Base-by-base conservation (phyloP, 2,113 vertebrate genomes). In the Cathartes aura region DNA sequence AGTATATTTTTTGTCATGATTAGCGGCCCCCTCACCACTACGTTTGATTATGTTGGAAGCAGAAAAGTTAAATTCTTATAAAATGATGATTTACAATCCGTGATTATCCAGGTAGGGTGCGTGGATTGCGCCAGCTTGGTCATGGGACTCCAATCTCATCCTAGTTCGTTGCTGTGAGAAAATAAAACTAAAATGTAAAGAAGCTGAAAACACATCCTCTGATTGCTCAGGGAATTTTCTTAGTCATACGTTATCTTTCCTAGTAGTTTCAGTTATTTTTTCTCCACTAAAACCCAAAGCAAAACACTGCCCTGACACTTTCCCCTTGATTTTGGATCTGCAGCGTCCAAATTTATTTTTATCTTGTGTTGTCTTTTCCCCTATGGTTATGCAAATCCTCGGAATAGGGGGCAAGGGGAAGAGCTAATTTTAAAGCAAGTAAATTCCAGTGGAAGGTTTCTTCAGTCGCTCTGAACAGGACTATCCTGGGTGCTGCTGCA, bases 1-100 rank as follows among this genome's bases (percentile, higher is more conserved):
- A 98, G 98, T 97, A 97, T 98, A 98, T 98, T 98, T 99, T 98
- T 98, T 98, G 98, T 98, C 98, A 68, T 98, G 97, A 98, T 98
- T 98, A 98, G 98, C 97, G 95, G 97, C 97, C 98, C 95, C 97
- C 97, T 98, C 92, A 93, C 97, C 98, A 97, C 97, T 95, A 88
- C 50, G n/a, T 97, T 97, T 98, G 98, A 98, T 98, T 98, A 97
- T 98, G 98, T 98, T 98, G 98, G 98, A 98, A 98, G 97, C 29
- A 83, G 97, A 98, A 98, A 98, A 98, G 97, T 98, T 98, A 98
- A 98, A 98, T 98, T 97, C 97, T 97, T 98, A 96, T 92, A 98
- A 98, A 98, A 97, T 96, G 96, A 95, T 98, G 98, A 98, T 98
- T 98, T 98, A 98, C 96, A 98, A 97, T 93, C 98, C 68, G 8